phyloP scores from a whole-genome alignment of 2,888 invertebrate genomes.

The Coenonympha arcania region DNA sequence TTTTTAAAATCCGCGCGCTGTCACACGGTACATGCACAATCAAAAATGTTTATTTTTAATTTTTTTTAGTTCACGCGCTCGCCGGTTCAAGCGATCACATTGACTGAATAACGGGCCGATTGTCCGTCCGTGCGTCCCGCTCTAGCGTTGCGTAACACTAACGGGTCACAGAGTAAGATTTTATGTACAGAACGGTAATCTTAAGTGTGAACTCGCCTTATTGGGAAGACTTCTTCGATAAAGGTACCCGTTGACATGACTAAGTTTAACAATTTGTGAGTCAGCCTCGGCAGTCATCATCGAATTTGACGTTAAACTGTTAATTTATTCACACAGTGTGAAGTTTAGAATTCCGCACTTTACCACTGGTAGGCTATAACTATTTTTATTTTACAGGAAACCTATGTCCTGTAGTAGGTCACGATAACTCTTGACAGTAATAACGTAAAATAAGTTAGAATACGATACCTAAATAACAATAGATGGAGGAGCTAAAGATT shows the following conservation, averaged over 20 bases:
- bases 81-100: slow-evolving; percentile 49
- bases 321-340: too few species aligned
- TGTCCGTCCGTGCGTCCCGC: slow-evolving; percentile 53
- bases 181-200: slow-evolving; percentile 48
- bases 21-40: slow-evolving; percentile 34
- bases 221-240: slow-evolving; percentile 16
- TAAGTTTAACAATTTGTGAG: too few species aligned
- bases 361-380: too few species aligned
- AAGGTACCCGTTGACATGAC: neutral
- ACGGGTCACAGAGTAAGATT: slow-evolving; percentile 65
- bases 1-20: slow-evolving; percentile 31
- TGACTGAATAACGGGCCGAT: slow-evolving; percentile 36
- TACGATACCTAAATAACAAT: too few species aligned
- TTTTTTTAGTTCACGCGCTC: slow-evolving; percentile 42
- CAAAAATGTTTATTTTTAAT: slow-evolving; percentile 32
- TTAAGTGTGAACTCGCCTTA: slow-evolving; percentile 13
- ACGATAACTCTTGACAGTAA: too few species aligned
- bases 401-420: too few species aligned
- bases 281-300: too few species aligned
- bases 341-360: too few species aligned
- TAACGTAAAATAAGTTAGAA: too few species aligned
- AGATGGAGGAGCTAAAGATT: too few species aligned
- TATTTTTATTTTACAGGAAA: too few species aligned
- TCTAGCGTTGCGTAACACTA: slow-evolving; percentile 64
- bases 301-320: too few species aligned